Percentiles rank a stretch among this genome's conserved stretches.
phyloP scores from a whole-genome alignment of 1,140 invertebrate species.

The Hydropsyche tenuis region DNA sequence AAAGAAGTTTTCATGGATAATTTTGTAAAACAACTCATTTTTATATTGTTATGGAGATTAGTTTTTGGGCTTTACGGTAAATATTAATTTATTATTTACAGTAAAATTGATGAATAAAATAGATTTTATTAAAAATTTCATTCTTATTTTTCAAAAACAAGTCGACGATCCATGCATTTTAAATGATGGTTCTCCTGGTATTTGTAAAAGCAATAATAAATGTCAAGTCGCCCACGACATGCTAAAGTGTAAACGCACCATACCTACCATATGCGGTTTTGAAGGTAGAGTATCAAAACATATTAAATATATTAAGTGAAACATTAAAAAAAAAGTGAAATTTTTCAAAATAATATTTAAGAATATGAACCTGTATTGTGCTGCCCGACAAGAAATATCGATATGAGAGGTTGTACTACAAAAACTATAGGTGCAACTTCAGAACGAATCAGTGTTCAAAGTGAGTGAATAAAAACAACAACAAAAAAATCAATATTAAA shows the following conservation, averaged over 20 bases:
- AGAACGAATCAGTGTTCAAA: conserved; percentile 15
- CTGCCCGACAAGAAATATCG: not conserved
- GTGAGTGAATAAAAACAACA: not conserved
- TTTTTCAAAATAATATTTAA: not conserved
- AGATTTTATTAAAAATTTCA: too few species aligned
- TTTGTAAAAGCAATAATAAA: not conserved
- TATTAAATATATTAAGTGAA: not conserved
- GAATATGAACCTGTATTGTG: not conserved
- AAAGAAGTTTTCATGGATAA: too few species aligned
- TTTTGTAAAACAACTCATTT: too few species aligned
- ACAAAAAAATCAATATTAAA: too few species aligned
- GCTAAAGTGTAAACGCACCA: not conserved
- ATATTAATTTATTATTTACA: too few species aligned
- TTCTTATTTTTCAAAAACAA: not conserved
- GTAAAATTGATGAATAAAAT: too few species aligned
- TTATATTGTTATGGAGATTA: too few species aligned
- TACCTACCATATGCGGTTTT: conserved; percentile 12
- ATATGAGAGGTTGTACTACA: too few species aligned
- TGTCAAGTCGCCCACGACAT: not conserved
- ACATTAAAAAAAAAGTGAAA: not conserved
- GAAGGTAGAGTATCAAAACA: not conserved
- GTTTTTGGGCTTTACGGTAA: too few species aligned
- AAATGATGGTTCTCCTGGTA: not conserved
- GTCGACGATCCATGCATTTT: not conserved
- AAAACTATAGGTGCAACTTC: too few species aligned